Evolutionary conservation across 2,888 invertebrate species (phyloP), one percentile per base, ranked within the genome.

Genomic region (Leptopterna dolabrata): DNA sequence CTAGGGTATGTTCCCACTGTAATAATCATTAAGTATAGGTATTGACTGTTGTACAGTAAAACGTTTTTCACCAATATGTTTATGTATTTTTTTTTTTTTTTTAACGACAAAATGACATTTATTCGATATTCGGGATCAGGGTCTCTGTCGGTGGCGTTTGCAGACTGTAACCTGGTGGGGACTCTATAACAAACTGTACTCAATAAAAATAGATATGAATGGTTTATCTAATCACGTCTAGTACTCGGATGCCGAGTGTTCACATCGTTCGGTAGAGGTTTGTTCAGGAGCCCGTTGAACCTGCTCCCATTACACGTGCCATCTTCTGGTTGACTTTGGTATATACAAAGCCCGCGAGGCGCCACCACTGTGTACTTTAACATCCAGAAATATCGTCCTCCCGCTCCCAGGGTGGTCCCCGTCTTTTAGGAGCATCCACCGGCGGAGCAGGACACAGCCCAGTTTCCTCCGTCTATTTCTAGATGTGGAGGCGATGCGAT

Each of bases 321-420:
- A 83, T 83, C 63, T 83, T 73, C 73, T 73, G 70, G 83, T 30
- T 83, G 83, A 83, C 83, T 83, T 24, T n/a, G n/a, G 83, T 83
- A 43, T 83, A 83, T 83, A 83, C 83, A 83, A 43, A 83, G 83
- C 63, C 83, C 83, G 63, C 83, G 55, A 83, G 83, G 83, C 83
- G 83, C 83, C 83, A 83, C 83, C 83, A 83, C 55, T 83, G 83
- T 83, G 83, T 83, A 83, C 83, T 83, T 83, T 83, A 83, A 70
- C 83, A 43, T 83, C 83, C 83, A 83, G 83, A 83, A 83, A 83
- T 83, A 83, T 78, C 83, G 83, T 83, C 83, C 83, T 63, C 83
- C 43, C 83, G 70, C 83, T 83, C 83, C 83, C 41, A 16, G 83
- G 83, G 83, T 83, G 83, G 83, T 83, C 83, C n/a, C n/a, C 70